phyloP scores from a whole-genome alignment of 1,140 invertebrate species.

The Ostrea denselamellosa region DNA sequence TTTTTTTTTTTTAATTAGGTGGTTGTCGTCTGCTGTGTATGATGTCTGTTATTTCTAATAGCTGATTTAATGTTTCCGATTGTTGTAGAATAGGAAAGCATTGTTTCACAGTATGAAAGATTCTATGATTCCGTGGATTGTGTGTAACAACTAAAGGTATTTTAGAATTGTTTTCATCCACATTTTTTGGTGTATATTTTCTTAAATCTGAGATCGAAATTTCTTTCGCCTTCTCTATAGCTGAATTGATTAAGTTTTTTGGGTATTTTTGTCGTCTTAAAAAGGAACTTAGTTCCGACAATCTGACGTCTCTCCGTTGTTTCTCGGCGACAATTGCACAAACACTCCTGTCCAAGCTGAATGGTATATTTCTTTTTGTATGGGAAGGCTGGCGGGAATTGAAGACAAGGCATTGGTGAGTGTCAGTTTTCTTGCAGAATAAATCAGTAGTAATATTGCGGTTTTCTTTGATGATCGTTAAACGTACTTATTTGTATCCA shows the following conservation, averaged over 20 bases:
- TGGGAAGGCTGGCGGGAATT: background rate
- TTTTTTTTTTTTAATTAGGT: no score
- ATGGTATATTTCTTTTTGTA: background rate
- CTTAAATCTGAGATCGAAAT: background rate
- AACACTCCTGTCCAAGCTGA: background rate
- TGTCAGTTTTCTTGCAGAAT: constrained; percentile 35
- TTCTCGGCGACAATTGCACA: background rate
- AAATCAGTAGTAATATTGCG: constrained; percentile 36
- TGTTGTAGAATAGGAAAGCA: no score
- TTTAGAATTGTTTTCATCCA: no score
- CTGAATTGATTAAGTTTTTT: background rate
- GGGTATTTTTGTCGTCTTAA: background rate
- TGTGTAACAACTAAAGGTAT: no score
- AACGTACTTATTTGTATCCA: background rate
- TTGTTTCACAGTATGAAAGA: no score
- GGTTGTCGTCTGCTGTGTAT: no score
- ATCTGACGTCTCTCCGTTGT: background rate
- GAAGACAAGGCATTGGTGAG: background rate
- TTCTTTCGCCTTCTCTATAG: background rate
- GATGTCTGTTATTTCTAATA: no score
- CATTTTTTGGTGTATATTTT: no score
- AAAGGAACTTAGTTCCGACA: background rate
- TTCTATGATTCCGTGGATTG: no score
- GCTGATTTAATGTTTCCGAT: no score
- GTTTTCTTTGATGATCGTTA: background rate